phyloP scores from a whole-genome alignment of 2,113 vertebrate species.

The Lepus europaeus region DNA sequence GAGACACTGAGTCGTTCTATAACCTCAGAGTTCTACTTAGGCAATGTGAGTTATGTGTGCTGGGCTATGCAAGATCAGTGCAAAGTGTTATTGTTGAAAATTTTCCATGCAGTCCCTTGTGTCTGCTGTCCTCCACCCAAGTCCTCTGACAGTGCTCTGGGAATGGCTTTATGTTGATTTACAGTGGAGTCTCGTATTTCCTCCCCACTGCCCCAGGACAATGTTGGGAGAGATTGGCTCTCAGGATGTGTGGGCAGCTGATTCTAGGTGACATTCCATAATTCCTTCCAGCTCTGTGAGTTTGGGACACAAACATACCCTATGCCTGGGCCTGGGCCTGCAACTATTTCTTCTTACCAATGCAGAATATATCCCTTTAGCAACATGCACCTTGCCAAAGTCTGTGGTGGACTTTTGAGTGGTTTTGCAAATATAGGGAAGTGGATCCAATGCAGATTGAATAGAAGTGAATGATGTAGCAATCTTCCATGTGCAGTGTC shows the following conservation, averaged over 20 bases:
- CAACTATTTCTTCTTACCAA: not conserved
- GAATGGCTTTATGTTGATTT: slow-evolving; percentile 19
- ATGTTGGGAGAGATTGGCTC: not conserved
- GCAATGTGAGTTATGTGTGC: not conserved
- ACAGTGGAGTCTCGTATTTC: not conserved
- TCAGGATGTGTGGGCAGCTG: not conserved
- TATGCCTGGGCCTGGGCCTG: not conserved
- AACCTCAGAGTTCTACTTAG: not conserved
- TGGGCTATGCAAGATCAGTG: not conserved
- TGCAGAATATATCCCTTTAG: not conserved
- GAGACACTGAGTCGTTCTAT: too few relatives aligned
- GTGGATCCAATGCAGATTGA: not conserved
- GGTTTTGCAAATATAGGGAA: not conserved
- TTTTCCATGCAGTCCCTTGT: not conserved
- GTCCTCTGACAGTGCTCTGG: not conserved
- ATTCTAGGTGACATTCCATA: slow-evolving; percentile 13
- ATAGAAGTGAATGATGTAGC: not conserved
- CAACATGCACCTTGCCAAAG: not conserved
- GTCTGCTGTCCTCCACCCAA: not conserved
- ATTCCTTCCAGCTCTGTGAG: slow-evolving; percentile 26
- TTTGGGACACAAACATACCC: not conserved
- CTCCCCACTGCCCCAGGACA: not conserved
- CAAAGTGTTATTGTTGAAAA: not conserved
- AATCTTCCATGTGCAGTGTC: not conserved
- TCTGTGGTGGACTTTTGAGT: not conserved